phyloP scores from a whole-genome alignment of 1,140 invertebrate genomes.

The Drosophila insularis region DNA sequence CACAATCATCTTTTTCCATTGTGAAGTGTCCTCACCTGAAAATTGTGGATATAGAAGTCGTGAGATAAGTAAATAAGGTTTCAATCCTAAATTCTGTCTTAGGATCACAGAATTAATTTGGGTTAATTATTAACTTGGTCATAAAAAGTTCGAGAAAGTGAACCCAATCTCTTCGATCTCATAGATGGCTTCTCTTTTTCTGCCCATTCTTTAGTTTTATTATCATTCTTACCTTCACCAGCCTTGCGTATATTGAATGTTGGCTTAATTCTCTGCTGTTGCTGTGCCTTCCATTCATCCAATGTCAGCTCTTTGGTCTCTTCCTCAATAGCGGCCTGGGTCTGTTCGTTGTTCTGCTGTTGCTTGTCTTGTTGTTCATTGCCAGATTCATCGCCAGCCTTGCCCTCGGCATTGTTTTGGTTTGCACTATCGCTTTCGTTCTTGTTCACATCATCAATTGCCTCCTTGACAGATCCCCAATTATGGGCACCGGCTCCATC shows the following conservation, averaged over 20 bases:
- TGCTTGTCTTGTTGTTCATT: slow-evolving; percentile 77
- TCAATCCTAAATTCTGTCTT: not conserved
- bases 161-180: no score
- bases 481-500: slow-evolving; percentile 97
- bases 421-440: slow-evolving; percentile 82
- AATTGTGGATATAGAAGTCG: not conserved
- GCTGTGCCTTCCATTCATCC: slow-evolving; percentile 94
- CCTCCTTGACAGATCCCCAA: slow-evolving; percentile 96
- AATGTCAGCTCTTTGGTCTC: slow-evolving; percentile 92
- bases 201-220: not conserved
- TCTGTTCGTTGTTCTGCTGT: slow-evolving; percentile 82
- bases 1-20: slow-evolving; percentile 95
- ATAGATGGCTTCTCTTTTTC: no score
- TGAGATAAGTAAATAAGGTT: not conserved
- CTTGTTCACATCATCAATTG: slow-evolving; percentile 89
- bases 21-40: slow-evolving; percentile 90
- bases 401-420: slow-evolving; percentile 68
- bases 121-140: no score
- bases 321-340: slow-evolving; percentile 85
- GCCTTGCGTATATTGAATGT: slow-evolving; percentile 95
- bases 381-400: slow-evolving; percentile 81
- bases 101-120: no score
- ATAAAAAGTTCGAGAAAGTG: no score
- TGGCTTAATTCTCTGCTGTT: slow-evolving; percentile 89
- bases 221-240: slow-evolving; percentile 87